Evolutionary conservation across 2,888 invertebrate species (phyloP), one percentile per base, ranked within the genome.

Genomic region (Lepas anatifera): DNA sequence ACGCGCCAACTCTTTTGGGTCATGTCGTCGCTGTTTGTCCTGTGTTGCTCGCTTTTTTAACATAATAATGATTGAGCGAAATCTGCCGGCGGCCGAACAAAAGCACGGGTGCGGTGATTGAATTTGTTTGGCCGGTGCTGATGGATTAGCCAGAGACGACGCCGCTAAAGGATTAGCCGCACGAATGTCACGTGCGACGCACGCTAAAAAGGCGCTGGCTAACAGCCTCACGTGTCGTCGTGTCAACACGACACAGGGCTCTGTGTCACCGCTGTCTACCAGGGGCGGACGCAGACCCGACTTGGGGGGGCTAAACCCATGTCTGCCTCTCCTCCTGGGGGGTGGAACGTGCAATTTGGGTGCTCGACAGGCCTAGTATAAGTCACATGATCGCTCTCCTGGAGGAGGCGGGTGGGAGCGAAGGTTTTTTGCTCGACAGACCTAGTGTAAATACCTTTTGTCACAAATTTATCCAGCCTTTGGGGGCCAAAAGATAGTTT

Each of bases 1-100:
- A 32, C 58, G 58, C 58, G 58, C 32, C 58, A 58, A 58, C 58
- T 58, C 58, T 58, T 58, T 58, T 58, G 58, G 58, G 58, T 58
- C 58, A 58, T 58, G 58, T 58, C 58, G 32, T 4, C 58, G 18
- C 32, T 58, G 58, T 58, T 58, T 58, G 58, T 18, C 41, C 32
- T 32, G 2, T 18, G 58, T 58, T 58, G 58, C 32, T 32, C 32
- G 32, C 41, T 58, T 58, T 58, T 58, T 58, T 58, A 58, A 58
- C 58, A 58, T 58, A 58, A 58, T 8, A 58, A 32, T 58, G 58
- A 58, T 58, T 58, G 58, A 58, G 58, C 58, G 58, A 58, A 32
- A 32, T 58, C 58, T 58, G 58, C 13, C 58, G 58, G 4, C 25
- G 3, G 32, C 11, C 58, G 32, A 18, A 58, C 58, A 58, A 58